A percentile compares a stretch with the other conserved stretches of the same genome.
phyloP scores from a whole-genome alignment of 2,888 invertebrate genomes.

The Amphipoea lucens region DNA sequence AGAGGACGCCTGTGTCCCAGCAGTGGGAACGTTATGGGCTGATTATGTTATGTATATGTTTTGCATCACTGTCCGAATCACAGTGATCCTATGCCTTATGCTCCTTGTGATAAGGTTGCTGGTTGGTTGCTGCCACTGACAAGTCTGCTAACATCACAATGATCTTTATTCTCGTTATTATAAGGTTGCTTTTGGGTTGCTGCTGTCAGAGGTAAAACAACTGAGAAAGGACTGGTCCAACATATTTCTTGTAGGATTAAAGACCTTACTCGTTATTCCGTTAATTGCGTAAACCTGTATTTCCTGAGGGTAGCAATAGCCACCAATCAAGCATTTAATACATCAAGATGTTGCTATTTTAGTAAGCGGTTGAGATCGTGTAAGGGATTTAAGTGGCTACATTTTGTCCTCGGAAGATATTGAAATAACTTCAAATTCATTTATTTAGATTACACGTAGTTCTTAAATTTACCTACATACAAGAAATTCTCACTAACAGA shows the following conservation, averaged over 20 bases:
- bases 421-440: background rate
- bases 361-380: background rate
- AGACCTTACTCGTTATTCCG: constrained; percentile 3
- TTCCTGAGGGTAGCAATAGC: constrained; percentile 21
- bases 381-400: background rate
- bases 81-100: background rate
- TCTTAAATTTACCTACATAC: too few species aligned
- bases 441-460: background rate
- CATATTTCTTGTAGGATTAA: background rate
- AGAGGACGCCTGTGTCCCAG: too few species aligned
- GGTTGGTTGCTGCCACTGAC: background rate
- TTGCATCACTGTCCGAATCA: background rate
- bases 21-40: too few species aligned
- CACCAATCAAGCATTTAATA: constrained; percentile 10
- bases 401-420: background rate
- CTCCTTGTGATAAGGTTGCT: background rate
- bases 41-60: background rate
- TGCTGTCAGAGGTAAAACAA: too few species aligned
- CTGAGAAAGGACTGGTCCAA: background rate
- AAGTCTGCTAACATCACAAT: background rate
- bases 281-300: constrained; percentile 35
- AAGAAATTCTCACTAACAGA: too few species aligned
- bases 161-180: background rate
- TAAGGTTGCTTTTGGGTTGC: background rate
- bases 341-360: constrained; percentile 10